Conservation (phyloP, 2,113 vertebrate genomes). For the Sylvilagus bachmani region DNA sequence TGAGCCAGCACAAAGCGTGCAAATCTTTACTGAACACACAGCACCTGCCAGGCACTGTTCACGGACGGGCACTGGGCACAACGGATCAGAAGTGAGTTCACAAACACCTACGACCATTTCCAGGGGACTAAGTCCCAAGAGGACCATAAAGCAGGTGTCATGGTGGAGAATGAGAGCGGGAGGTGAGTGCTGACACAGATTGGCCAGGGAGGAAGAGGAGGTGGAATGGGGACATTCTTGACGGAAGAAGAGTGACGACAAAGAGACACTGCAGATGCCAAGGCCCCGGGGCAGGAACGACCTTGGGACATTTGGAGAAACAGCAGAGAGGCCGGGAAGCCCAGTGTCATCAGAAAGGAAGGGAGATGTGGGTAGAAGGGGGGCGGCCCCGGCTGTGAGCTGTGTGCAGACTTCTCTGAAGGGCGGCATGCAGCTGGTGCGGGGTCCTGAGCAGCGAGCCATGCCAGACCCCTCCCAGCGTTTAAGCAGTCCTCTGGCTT, state of each 20-base stretch:
- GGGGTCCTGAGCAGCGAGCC: background rate
- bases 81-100: background rate
- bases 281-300: background rate
- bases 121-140: background rate
- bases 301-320: background rate
- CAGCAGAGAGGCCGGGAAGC: background rate
- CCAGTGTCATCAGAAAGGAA: background rate
- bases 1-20: background rate
- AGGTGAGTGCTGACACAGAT: background rate
- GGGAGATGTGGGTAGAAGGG: background rate
- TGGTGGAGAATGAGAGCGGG: accelerated
- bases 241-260: background rate
- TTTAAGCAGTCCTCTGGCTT: background rate
- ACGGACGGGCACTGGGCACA: background rate
- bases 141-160: background rate
- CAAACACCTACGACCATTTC: background rate
- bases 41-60: background rate
- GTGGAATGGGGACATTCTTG: background rate
- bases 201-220: background rate
- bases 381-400: background rate
- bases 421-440: background rate
- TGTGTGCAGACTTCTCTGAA: background rate
- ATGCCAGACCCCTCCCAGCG: background rate
- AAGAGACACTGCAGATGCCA: background rate
- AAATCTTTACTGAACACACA: background rate